These are phyloP conservation scores for Manduca sexta DNA, from an alignment of 1,140 invertebrate species.

Conservation along the genomic window DNA sequence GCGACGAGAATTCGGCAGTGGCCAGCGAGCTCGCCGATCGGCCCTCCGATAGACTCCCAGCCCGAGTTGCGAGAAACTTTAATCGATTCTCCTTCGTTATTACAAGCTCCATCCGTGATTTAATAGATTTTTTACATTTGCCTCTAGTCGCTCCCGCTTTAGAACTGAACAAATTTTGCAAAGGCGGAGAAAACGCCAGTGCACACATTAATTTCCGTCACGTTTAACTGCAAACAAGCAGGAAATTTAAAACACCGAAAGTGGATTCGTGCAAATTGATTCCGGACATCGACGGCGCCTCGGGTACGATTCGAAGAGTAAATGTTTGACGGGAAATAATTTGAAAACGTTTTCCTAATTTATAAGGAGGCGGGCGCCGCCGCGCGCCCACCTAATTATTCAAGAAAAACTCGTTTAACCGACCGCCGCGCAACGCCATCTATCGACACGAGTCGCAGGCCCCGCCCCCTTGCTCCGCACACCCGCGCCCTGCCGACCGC, in stretches of 20 bases:
- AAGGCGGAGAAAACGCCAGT: conserved; percentile 33
- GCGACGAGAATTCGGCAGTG: conserved; percentile 8
- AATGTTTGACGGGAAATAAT: conserved; percentile 53
- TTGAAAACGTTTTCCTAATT: conserved; percentile 57
- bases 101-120: conserved; percentile 35
- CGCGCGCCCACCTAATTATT: conserved; percentile 33
- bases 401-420: conserved; percentile 14
- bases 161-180: conserved; percentile 27
- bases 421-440: conserved; percentile 40
- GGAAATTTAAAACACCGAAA: conserved; percentile 44
- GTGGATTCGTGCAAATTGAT: conserved; percentile 55
- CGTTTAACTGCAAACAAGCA: conserved; percentile 33
- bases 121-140: conserved; percentile 50
- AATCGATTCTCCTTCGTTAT: conserved; percentile 46
- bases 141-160: conserved; percentile 1
- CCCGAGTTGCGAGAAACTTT: conserved; percentile 25
- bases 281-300: conserved; percentile 39
- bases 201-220: conserved; percentile 63
- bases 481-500: conserved; percentile 9
- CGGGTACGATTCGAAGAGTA: conserved; percentile 37
- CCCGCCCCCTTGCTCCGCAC: conserved; percentile 16
- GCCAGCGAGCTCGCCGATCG: conserved; percentile 26
- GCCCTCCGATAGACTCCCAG: conserved; percentile 26
- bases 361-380: conserved; percentile 27
- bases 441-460: conserved; percentile 17